These are phyloP conservation scores for Drosophila hamatofila DNA, from an alignment of 2,888 invertebrate genomes.

Conservation along the genomic window DNA sequence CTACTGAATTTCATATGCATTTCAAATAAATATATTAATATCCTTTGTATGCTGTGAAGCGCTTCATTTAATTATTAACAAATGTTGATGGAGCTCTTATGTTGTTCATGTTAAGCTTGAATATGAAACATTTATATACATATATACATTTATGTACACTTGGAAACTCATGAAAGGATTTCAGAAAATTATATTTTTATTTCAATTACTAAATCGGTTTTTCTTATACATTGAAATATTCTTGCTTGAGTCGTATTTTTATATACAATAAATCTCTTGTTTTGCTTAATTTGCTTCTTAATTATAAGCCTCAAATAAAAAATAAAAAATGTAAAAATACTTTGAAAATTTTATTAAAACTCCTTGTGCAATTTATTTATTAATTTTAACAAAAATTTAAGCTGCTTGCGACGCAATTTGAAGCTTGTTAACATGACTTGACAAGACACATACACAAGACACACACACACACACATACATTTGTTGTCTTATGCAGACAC, in stretches of 20 bases:
- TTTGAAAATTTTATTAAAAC: constrained; percentile 32
- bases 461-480: constrained; percentile 27
- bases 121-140: not conserved
- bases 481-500: constrained; percentile 47
- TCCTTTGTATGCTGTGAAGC: not conserved
- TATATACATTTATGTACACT: too few relatives aligned
- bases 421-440: constrained; percentile 71
- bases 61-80: not conserved
- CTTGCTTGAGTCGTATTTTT: not conserved
- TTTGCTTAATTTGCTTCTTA: constrained; percentile 4
- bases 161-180: not conserved
- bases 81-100: not conserved
- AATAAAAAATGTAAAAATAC: not conserved
- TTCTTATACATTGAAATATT: not conserved
- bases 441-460: constrained; percentile 40
- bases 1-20: not conserved
- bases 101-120: not conserved
- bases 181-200: not conserved
- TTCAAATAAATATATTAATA: not conserved
- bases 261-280: not conserved
- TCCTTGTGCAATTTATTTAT: constrained; percentile 37
- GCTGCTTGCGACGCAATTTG: constrained; percentile 41
- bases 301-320: not conserved
- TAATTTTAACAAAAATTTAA: constrained; percentile 47
- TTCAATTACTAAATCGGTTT: not conserved